Conservation (phyloP, 2,888 invertebrate species). For the Geophilus truncorum region DNA sequence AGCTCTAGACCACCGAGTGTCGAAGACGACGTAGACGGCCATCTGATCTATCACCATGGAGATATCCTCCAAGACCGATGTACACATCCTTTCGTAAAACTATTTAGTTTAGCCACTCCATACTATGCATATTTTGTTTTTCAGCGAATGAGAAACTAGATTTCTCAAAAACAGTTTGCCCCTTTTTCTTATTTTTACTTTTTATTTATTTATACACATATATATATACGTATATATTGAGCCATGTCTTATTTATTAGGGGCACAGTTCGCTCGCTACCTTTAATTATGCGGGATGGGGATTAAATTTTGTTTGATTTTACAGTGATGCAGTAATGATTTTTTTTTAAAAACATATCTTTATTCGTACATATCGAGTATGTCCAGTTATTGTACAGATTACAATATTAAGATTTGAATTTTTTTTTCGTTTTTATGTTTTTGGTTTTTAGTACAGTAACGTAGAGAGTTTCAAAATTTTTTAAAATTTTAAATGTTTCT, state of each 20-base stretch:
- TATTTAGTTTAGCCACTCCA: slow-evolving; percentile 38
- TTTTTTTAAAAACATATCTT: neutral
- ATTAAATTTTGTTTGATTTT: neutral
- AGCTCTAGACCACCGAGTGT: slow-evolving; percentile 85
- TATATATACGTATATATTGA: too few relatives aligned
- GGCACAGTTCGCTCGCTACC: neutral
- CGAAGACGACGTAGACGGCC: slow-evolving; percentile 99
- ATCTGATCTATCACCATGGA: slow-evolving; percentile 98
- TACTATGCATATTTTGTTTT: slow-evolving; percentile 37
- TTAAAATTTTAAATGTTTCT: neutral
- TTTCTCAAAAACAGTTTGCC: neutral
- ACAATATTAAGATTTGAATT: neutral
- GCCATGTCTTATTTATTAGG: neutral
- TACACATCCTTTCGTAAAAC: slow-evolving; percentile 68
- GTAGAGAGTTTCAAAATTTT: neutral
- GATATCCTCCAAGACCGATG: slow-evolving; percentile 99
- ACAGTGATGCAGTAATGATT: neutral
- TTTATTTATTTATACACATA: neutral
- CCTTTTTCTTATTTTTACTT: slow-evolving; percentile 39
- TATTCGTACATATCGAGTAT: neutral
- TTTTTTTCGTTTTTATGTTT: too few relatives aligned
- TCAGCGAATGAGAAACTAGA: slow-evolving; percentile 29
- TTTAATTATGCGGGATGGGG: neutral
- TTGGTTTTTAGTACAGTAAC: neutral
- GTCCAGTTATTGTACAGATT: neutral